phyloP scores from a whole-genome alignment of 2,113 vertebrate species.

The Sinocyclocheilus maitianheensis region DNA sequence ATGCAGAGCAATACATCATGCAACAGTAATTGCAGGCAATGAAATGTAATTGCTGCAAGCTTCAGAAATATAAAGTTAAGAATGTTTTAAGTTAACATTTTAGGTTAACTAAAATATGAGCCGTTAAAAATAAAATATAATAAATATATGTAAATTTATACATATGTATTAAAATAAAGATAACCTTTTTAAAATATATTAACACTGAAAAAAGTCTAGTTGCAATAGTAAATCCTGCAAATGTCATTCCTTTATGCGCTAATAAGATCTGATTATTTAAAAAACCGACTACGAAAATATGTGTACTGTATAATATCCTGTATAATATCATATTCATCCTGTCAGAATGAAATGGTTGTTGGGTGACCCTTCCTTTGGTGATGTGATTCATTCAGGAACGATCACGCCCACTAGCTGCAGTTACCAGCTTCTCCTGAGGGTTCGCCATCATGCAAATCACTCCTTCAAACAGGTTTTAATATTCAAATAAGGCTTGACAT shows the following conservation, averaged over 20 bases:
- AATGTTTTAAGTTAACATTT: no score
- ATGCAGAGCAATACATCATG: not conserved
- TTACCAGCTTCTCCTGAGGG: not conserved
- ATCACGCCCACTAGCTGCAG: constrained; percentile 14
- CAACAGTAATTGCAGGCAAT: not conserved
- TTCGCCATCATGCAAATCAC: constrained; percentile 42
- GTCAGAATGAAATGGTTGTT: not conserved
- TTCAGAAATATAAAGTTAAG: not conserved
- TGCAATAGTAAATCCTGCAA: not conserved
- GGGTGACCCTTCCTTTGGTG: not conserved
- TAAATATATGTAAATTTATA: not conserved
- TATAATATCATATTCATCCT: not conserved
- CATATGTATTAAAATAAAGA: not conserved
- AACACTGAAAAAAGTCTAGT: not conserved
- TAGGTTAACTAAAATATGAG: not conserved
- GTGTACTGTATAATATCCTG: not conserved
- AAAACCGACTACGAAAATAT: not conserved
- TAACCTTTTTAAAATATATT: not conserved
- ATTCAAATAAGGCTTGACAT: constrained; percentile 28
- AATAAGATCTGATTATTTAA: not conserved
- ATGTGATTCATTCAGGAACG: not conserved
- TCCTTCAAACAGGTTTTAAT: constrained; percentile 37
- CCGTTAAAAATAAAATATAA: not conserved
- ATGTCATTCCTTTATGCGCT: not conserved
- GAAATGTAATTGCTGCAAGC: not conserved